Evolutionary conservation across 2,797 vertebrate genomes (phyloP), one percentile per base, ranked within the genome.

Genomic region (Streptopelia turtur): DNA sequence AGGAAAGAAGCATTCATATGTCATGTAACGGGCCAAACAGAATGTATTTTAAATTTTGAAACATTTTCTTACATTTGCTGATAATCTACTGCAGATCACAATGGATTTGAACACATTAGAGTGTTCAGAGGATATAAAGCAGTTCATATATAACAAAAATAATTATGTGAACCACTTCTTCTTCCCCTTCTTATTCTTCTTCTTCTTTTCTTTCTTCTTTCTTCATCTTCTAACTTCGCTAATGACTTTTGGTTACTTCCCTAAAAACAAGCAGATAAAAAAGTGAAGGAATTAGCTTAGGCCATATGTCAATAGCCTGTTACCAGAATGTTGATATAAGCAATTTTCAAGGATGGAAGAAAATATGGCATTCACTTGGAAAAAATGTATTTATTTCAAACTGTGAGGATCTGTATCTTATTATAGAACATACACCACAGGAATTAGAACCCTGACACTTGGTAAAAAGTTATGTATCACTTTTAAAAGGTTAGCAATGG

Each of bases 311-410:
- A 95, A 64, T 87, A 96, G 71, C 30, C 60, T 84, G 89, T 66
- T 50, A 77, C 31, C n/a, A 91, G 76, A 90, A 90, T 88, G 89
- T 90, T 87, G 91, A 79, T 83, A 75, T 93, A 94, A 91, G 60
- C 61, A 92, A 16, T 86, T 92, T 74, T 87, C 69, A 87, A 94
- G 59, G 45, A 78, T 88, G 74, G 80, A 92, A 92, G 63, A 93
- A 95, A 96, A 92, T 90, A 90, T 90, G 82, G 39, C 80, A 88
- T 87, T 96, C 85, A 88, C 41, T 90, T 90, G 4, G 1, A 60
- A 91, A 96, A 95, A 95, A 85, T 72, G 37, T 6, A 82, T 71
- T 89, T 90, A 86, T 81, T 96, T 93, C 81, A 83, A 95, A 79
- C 83, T 93, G 37, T 49, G 41, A 86, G 37, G 81, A 93, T 18